Evolutionary conservation across 2,797 vertebrate genomes (phyloP).

Genomic region (Rhinichthys osculus): DNA sequence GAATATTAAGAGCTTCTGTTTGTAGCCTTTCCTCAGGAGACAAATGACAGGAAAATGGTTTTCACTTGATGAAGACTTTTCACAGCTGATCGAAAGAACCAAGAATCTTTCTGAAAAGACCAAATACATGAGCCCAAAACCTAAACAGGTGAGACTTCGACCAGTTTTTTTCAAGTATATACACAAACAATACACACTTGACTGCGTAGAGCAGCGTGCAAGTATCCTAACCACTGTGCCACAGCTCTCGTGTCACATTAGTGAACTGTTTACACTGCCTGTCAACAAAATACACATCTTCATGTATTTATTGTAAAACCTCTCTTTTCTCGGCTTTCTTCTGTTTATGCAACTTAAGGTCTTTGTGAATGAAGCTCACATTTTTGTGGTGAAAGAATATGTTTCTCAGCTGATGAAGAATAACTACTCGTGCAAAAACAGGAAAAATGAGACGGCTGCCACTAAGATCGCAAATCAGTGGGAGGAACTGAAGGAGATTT

Average conservation of each 20-base stretch:
- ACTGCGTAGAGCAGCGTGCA: neutral
- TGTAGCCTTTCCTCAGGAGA: constrained; percentile 76
- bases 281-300: neutral
- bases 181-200: constrained; percentile 10
- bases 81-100: constrained; percentile 66
- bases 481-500: constrained; percentile 67
- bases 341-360: constrained; percentile 71
- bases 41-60: constrained; percentile 89
- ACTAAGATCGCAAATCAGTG: constrained; percentile 82
- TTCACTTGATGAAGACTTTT: constrained; percentile 68
- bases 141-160: constrained; percentile 75
- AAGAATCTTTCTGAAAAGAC: constrained; percentile 74
- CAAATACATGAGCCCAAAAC: constrained; percentile 72
- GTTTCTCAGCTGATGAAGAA: constrained; percentile 83
- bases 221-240: too few species aligned
- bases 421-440: constrained; percentile 73
- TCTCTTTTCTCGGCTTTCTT: neutral
- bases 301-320: neutral
- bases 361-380: constrained; percentile 79
- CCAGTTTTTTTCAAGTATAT: neutral
- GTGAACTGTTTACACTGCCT: neutral
- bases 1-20: constrained; percentile 8
- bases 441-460: constrained; percentile 76
- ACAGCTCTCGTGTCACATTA: neutral
- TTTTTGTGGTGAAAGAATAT: constrained; percentile 81